Percentiles rank a stretch among this genome's conserved stretches.
phyloP scores from a whole-genome alignment of 2,797 vertebrate species.

The Arremon brunneinucha region DNA sequence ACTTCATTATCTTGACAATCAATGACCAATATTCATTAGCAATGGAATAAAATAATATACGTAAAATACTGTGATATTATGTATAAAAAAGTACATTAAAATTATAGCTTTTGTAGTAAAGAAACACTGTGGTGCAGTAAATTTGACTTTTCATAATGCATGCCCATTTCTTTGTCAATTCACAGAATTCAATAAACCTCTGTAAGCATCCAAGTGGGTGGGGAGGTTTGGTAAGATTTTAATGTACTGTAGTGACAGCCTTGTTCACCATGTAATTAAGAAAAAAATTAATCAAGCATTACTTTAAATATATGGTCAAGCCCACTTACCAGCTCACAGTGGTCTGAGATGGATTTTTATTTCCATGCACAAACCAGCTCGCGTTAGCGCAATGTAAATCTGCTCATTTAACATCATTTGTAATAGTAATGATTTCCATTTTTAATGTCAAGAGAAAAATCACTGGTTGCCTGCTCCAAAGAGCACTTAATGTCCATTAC shows the following conservation, averaged over 20 bases:
- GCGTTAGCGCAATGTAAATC: not conserved
- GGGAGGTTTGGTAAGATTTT: not conserved
- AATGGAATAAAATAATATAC: not conserved
- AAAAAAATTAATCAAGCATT: slow-evolving; percentile 8
- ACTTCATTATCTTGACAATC: not conserved
- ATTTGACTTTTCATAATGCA: not conserved
- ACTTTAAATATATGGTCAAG: not conserved
- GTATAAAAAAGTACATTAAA: not conserved
- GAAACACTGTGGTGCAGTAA: not conserved
- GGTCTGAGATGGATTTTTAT: not conserved
- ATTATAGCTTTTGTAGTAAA: not conserved
- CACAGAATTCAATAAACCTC: not conserved
- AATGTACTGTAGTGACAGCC: not conserved
- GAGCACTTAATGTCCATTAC: slow-evolving; percentile 15
- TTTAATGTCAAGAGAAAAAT: slow-evolving; percentile 46
- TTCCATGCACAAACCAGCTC: not conserved
- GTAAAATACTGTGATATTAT: not conserved
- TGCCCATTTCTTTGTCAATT: not conserved
- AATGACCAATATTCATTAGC: not conserved
- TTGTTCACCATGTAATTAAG: not conserved
- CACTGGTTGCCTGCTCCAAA: not conserved
- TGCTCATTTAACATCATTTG: not conserved
- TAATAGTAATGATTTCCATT: not conserved
- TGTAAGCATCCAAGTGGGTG: not conserved
- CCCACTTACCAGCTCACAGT: not conserved